Percentiles rank a stretch among this genome's conserved stretches.
Evolutionary conservation across 2,113 vertebrate species (phyloP).

Genomic region (Antidorcas marsupialis): DNA sequence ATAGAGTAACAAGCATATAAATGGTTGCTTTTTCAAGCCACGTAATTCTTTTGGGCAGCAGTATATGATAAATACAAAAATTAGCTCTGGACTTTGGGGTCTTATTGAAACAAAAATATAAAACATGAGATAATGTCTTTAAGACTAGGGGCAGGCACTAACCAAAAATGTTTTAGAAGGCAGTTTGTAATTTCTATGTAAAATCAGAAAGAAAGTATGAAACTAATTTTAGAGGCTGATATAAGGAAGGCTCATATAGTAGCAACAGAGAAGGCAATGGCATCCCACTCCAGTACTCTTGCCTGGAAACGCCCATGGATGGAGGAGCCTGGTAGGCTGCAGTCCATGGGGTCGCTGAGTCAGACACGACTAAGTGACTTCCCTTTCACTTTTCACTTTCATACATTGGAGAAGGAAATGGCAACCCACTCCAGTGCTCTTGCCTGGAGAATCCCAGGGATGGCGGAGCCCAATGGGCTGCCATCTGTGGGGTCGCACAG

Average conservation of each 20-base stretch:
- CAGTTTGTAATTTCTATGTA: neutral
- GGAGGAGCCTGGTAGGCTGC: too few relatives aligned
- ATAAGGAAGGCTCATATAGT: neutral
- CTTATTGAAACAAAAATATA: neutral
- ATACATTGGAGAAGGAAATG: too few relatives aligned
- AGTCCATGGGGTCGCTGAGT: too few relatives aligned
- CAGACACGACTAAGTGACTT: too few relatives aligned
- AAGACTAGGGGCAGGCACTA: neutral
- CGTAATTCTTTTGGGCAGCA: neutral
- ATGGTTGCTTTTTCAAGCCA: neutral
- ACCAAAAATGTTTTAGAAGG: neutral
- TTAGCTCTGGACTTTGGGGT: neutral
- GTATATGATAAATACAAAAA: neutral
- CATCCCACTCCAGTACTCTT: too few relatives aligned
- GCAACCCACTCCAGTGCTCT: too few relatives aligned
- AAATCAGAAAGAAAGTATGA: neutral
- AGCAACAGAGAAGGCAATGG: too few relatives aligned
- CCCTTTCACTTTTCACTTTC: too few relatives aligned
- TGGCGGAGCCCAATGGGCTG: too few relatives aligned
- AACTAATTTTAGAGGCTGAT: neutral
- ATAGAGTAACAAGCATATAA: neutral
- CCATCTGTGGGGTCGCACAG: too few relatives aligned
- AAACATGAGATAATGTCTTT: neutral
- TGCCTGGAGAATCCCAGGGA: too few relatives aligned
- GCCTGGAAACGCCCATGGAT: too few relatives aligned